phyloP scores from a whole-genome alignment of 2,113 vertebrate species.

The Columbina picui region DNA sequence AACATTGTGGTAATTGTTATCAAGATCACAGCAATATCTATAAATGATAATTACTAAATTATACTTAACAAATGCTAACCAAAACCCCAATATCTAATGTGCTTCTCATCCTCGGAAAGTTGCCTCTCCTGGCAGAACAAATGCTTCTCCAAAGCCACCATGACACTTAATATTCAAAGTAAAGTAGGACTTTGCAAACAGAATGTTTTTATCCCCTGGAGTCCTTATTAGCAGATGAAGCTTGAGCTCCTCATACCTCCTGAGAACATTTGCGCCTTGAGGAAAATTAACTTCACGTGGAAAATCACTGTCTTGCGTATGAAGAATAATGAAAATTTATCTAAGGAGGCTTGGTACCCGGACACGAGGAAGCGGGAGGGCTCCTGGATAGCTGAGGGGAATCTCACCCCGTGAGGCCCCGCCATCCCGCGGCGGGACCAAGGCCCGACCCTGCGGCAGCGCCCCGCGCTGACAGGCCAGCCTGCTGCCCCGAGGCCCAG shows the following conservation, averaged over 20 bases:
- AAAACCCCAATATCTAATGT: not conserved
- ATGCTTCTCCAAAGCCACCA: not conserved
- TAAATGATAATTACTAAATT: not conserved
- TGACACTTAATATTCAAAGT: not conserved
- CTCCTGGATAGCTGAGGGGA: fast-evolving
- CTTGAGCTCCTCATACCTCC: not conserved
- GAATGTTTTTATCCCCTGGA: not conserved
- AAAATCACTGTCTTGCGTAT: not conserved
- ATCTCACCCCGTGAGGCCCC: fast-evolving
- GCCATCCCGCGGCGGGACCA: fast-evolving
- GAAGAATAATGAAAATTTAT: fast-evolving
- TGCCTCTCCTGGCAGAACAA: not conserved
- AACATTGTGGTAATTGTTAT: not conserved
- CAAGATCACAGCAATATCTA: not conserved
- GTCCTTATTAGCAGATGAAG: not conserved
- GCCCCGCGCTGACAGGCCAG: not conserved
- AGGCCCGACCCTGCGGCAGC: not conserved
- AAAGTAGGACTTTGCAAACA: not conserved
- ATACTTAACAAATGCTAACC: not conserved
- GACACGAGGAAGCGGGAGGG: fast-evolving
- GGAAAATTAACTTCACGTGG: not conserved
- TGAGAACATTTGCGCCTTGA: not conserved
- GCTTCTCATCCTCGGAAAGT: not conserved
- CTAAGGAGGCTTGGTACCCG: not conserved
- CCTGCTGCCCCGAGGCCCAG: not conserved